Base-by-base conservation (phyloP, 2,888 invertebrate species). In the Pocota personata region DNA sequence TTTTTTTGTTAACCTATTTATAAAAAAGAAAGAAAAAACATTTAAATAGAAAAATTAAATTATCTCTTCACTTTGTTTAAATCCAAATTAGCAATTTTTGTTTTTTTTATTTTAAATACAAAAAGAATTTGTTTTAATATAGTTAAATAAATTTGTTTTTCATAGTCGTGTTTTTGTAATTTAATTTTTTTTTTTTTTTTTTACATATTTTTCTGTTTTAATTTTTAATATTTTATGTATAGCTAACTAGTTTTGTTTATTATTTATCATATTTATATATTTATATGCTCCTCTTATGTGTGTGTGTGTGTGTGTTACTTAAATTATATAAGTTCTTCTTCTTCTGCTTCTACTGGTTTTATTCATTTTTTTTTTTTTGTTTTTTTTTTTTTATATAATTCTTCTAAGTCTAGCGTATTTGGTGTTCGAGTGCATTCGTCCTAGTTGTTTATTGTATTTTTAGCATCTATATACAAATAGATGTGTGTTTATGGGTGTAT, bases 311-410 rank as follows among this genome's bases (percentile, higher is more conserved):
- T 40, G 24, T 60, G 16, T 69, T 72, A 58, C 40, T 87, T 87
- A 72, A 86, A 86, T 72, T 80, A 80, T 80, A 80, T 50, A 86
- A 86, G 86, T 86, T 82, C 76, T 86, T 86, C 82, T 80, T 84
- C 83, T 82, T 67, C 43, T 64, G 67, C 27, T 69, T 67, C 62
- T 69, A 50, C 48, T 76, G 82, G 55, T 82, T 82, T 71, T 62
- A 66, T 64, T 69, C 32, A 75, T 40, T 57, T 37, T 73, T 30
- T 64, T 64, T 55, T n/a, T 40, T 14, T 40, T 40, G 6, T 37
- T 43, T 48, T 24, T 69, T 71, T 57, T 66, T 32, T 40, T 67
- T 58, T 19, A 43, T 10, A 77, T 66, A 60, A 67, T 62, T 83
- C 66, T 66, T 77, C 82, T 82, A 82, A 86, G 82, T 77, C 82